These are phyloP conservation scores for Ageneiosus marmoratus DNA, from an alignment of 2,113 vertebrate species.

Conservation along the genomic window DNA sequence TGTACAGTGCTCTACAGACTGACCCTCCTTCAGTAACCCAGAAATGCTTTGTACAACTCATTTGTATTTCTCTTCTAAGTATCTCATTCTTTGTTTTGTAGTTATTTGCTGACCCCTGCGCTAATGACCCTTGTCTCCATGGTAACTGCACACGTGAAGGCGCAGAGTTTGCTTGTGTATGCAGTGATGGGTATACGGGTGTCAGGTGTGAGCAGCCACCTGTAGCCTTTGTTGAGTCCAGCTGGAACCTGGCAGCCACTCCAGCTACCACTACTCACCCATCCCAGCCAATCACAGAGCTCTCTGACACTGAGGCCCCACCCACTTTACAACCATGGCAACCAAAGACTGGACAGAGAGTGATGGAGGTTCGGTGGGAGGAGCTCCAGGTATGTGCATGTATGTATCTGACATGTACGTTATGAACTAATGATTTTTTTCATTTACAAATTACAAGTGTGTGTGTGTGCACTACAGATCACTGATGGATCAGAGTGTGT, in stretches of 20 bases:
- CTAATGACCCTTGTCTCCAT: slow-evolving; percentile 94
- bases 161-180: slow-evolving; percentile 82
- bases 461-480: slow-evolving; percentile 29
- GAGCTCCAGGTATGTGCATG: slow-evolving; percentile 76
- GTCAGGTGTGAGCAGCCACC: slow-evolving; percentile 76
- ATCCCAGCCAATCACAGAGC: slow-evolving; percentile 69
- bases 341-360: slow-evolving; percentile 85
- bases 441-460: slow-evolving; percentile 22
- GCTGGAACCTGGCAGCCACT: slow-evolving; percentile 66
- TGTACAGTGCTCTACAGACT: background rate
- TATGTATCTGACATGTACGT: background rate
- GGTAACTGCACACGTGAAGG: slow-evolving; percentile 86
- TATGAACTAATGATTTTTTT: background rate
- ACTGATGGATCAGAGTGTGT: slow-evolving; percentile 53
- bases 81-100: slow-evolving; percentile 61
- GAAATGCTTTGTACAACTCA: background rate
- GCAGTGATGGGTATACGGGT: slow-evolving; percentile 83
- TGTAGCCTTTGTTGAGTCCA: slow-evolving; percentile 54
- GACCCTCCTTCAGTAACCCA: background rate
- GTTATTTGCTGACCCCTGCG: slow-evolving; percentile 89
- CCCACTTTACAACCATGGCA: slow-evolving; percentile 85
- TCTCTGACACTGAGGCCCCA: slow-evolving; percentile 68
- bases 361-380: slow-evolving; percentile 87
- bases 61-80: background rate
- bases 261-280: slow-evolving; percentile 75